Base-by-base conservation (phyloP, 2,113 vertebrate genomes). In the Dipodomys ordii region DNA sequence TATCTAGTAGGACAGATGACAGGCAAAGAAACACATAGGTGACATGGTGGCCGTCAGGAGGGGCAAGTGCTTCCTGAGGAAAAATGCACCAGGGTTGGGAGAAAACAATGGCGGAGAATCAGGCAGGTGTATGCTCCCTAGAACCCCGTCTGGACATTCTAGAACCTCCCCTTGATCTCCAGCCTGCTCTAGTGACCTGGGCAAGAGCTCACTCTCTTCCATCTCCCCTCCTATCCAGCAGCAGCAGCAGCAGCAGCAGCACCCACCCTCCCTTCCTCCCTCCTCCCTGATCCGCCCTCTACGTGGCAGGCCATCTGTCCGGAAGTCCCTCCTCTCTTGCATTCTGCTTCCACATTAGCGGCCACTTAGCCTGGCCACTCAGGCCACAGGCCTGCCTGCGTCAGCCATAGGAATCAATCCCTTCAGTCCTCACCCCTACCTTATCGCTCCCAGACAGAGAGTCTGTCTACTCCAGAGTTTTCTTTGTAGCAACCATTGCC, bases 401-500 rank as follows among this genome's bases (percentile, higher is more conserved):
- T 80, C 71, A 39, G 60, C 12, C 49, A 53, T 65, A 77, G 46
- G 49, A 88, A 60, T 44, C n/a, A 90, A 60, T 32, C n/a, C 30
- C 20, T 2, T 49, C 60, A 57, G 13, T 20, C 32, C 46, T 46
- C 7, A 27, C 44, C 46, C 1, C 5, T 20, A 64, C 23, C 32
- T 35, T 53, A 13, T 15, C 20, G 2, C 39, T 30, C 20, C 39
- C 18, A 20, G 44, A 18, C 39, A 49, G 49, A 6, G 10, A 4
- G 39, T 39, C 39, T 39, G 11, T 74, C 27, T 60, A 65, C 74
- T 39, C 6, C 4, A 32, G 9, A 7, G 30, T 7, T 1, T n/a
- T 32, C 46, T 30, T n/a, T 32, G 1, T 1, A 23, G 25, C 0
- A 1, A 39, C 73, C 20, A 20, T 10, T 44, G 18, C 30, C 44